phyloP scores from a whole-genome alignment of 1,140 invertebrate species.

The Belonocnema kinseyi region DNA sequence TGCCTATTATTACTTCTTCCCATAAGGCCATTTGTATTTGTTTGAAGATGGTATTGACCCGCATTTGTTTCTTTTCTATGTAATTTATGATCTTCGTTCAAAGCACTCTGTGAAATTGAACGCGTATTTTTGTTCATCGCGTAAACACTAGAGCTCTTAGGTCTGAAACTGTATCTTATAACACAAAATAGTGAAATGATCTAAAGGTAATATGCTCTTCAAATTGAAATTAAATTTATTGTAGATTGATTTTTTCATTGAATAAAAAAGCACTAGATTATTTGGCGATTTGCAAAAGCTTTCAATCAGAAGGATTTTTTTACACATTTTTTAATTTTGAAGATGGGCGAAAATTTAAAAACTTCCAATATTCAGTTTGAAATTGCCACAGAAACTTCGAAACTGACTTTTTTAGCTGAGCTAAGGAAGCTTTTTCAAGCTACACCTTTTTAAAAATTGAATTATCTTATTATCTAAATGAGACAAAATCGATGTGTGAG shows the following conservation, averaged over 20 bases:
- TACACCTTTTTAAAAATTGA: too few species aligned
- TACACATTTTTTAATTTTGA: too few species aligned
- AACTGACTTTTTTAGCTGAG: too few species aligned
- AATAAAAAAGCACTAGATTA: neutral
- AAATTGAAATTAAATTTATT: neutral
- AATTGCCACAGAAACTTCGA: too few species aligned
- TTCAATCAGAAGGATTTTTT: too few species aligned
- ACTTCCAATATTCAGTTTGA: too few species aligned
- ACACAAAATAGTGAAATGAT: neutral
- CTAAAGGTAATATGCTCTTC: neutral
- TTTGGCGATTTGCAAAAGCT: neutral
- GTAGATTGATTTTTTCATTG: neutral
- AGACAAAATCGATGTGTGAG: too few species aligned
- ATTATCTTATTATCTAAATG: too few species aligned
- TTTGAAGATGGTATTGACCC: slow-evolving; percentile 36
- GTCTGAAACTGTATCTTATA: slow-evolving; percentile 16
- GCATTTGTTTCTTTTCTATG: slow-evolving; percentile 45
- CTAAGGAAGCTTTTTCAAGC: too few species aligned
- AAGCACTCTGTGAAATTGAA: slow-evolving; percentile 50
- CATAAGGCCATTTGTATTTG: too few species aligned
- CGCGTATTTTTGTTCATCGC: slow-evolving; percentile 39
- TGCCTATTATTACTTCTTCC: too few species aligned
- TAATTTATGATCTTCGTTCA: slow-evolving; percentile 45
- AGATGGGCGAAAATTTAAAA: too few species aligned
- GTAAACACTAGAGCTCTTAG: slow-evolving; percentile 40